phyloP scores from a whole-genome alignment of 2,113 vertebrate genomes.

The Leucopsar rothschildi region DNA sequence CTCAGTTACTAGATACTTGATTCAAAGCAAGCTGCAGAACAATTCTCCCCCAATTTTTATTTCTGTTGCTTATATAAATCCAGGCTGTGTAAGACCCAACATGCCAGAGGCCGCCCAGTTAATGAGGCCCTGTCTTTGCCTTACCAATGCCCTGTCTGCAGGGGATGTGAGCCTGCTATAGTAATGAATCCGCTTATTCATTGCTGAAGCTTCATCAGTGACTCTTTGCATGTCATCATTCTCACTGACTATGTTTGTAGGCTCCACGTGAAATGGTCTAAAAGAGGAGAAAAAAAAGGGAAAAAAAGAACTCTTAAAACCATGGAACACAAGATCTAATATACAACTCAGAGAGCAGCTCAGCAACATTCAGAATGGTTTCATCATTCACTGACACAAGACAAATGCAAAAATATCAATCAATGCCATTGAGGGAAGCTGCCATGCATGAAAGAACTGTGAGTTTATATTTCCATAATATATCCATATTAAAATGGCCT shows the following conservation, averaged over 20 bases:
- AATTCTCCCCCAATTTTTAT: neutral
- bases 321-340: neutral
- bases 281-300: neutral
- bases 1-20: neutral
- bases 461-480: neutral
- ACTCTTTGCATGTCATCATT: conserved; percentile 79
- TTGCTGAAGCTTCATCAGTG: conserved; percentile 86
- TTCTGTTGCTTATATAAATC: neutral
- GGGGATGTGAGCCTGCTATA: conserved; percentile 83
- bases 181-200: conserved; percentile 94
- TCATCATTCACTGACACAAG: neutral
- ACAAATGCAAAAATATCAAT: neutral
- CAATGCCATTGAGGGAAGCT: conserved; percentile 1
- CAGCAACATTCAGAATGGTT: neutral
- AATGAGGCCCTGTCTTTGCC: neutral
- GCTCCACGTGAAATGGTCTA: conserved; percentile 93
- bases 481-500: neutral
- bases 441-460: neutral
- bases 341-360: neutral
- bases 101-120: neutral
- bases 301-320: neutral
- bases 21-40: neutral
- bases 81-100: neutral
- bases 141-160: conserved; percentile 87
- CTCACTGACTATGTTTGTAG: conserved; percentile 81